phyloP scores from a whole-genome alignment of 2,113 vertebrate genomes.

The Aphyosemion australe region DNA sequence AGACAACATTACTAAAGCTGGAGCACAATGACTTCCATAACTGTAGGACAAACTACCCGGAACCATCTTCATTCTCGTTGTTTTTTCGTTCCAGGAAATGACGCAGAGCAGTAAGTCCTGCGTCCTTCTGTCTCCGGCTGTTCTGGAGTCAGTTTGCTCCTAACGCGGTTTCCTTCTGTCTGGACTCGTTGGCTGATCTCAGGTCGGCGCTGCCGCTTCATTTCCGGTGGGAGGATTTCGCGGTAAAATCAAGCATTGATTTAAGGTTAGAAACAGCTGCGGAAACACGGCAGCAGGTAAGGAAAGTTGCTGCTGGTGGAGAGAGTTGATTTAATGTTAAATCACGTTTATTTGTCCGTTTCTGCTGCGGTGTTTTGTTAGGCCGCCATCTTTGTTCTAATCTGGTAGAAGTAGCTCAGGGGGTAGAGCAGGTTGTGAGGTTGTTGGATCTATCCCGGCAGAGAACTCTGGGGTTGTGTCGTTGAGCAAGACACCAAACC shows the following conservation, averaged over 20 bases:
- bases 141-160: no score
- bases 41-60: no score
- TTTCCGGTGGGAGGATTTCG: constrained; percentile 6
- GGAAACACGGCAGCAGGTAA: neutral
- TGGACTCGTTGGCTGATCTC: neutral
- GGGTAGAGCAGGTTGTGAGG: no score
- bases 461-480: no score
- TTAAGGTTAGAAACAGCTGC: neutral
- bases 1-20: no score
- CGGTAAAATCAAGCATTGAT: constrained; percentile 29
- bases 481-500: no score
- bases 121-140: neutral
- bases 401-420: no score
- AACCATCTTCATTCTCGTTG: no score
- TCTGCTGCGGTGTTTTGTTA: neutral
- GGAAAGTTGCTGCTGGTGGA: neutral
- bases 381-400: constrained; percentile 16
- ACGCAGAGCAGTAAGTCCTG: neutral
- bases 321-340: neutral
- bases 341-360: neutral
- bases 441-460: no score
- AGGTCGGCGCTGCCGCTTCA: neutral
- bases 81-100: neutral
- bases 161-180: no score
- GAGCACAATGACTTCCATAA: no score